Percentiles rank a stretch among this genome's conserved stretches.
Evolutionary conservation across 2,113 vertebrate genomes (phyloP).

Genomic region (Capreolus pygargus): DNA sequence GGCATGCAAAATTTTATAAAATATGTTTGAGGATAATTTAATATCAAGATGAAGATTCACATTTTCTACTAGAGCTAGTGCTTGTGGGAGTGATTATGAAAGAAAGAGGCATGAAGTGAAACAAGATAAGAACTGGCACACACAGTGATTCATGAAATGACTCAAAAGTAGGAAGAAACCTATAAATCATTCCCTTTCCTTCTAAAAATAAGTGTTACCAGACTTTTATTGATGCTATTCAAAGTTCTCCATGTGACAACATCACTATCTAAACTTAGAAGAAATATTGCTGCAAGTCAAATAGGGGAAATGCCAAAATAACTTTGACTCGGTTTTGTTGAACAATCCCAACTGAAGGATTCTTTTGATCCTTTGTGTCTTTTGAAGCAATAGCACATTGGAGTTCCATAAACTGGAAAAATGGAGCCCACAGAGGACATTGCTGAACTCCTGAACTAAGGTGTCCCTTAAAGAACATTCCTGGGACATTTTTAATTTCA

Average conservation of each 20-base stretch:
- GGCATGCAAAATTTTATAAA: conserved; percentile 13
- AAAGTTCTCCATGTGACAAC: neutral
- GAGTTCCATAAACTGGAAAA: neutral
- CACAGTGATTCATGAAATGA: neutral
- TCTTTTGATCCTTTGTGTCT: neutral
- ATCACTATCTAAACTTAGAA: conserved; percentile 31
- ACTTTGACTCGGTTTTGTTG: neutral
- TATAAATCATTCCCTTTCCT: conserved; percentile 31
- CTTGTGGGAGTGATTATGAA: neutral
- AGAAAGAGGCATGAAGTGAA: neutral
- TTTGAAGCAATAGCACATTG: neutral
- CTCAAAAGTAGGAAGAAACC: conserved; percentile 14
- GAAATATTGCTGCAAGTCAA: neutral
- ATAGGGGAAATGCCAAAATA: neutral
- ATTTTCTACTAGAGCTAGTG: neutral
- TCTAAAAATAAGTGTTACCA: conserved; percentile 37
- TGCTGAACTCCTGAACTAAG: neutral
- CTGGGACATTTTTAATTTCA: neutral
- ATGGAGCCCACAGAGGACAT: neutral
- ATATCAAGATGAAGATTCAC: neutral
- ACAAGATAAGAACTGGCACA: neutral
- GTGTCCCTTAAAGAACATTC: neutral
- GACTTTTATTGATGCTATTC: conserved; percentile 18
- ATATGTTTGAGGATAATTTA: neutral
- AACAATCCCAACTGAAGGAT: neutral